Conservation (phyloP, 2,888 invertebrate species). For the Trissolcus brochymenae region DNA sequence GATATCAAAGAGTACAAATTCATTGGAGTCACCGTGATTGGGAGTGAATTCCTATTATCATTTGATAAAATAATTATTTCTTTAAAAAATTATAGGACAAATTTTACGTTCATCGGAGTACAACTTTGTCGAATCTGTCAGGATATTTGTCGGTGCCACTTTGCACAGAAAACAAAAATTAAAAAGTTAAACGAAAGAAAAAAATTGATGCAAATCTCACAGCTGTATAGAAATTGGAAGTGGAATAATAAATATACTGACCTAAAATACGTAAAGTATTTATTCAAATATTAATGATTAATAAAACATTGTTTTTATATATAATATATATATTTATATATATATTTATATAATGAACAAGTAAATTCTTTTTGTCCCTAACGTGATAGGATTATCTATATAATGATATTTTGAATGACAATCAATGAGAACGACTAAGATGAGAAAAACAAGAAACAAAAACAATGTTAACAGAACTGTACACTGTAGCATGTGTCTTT, state of each 20-base stretch:
- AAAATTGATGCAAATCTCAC: neutral
- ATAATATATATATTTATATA: conserved; percentile 57
- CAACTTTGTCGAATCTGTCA: too few relatives aligned
- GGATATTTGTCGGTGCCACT: too few relatives aligned
- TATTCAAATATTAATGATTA: conserved; percentile 69
- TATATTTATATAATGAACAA: conserved; percentile 66
- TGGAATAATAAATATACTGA: conserved; percentile 2
- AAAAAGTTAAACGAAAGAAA: conserved; percentile 4
- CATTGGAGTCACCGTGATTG: neutral
- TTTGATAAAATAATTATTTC: too few relatives aligned
- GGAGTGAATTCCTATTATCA: neutral
- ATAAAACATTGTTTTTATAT: conserved; percentile 66
- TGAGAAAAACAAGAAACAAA: conserved; percentile 4
- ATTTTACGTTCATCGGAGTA: too few relatives aligned
- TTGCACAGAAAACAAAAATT: neutral
- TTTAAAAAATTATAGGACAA: too few relatives aligned
- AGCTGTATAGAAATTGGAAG: neutral
- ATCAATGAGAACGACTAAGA: conserved; percentile 27
- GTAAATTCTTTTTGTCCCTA: conserved; percentile 63
- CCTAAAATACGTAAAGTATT: conserved; percentile 69
- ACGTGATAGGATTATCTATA: conserved; percentile 42
- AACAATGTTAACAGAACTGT: neutral
- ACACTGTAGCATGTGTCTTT: conserved; percentile 20
- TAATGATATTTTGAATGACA: conserved; percentile 27
- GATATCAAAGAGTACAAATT: neutral